Evolutionary conservation across 2,113 vertebrate species (phyloP).

Genomic region (Odontesthes bonariensis): DNA sequence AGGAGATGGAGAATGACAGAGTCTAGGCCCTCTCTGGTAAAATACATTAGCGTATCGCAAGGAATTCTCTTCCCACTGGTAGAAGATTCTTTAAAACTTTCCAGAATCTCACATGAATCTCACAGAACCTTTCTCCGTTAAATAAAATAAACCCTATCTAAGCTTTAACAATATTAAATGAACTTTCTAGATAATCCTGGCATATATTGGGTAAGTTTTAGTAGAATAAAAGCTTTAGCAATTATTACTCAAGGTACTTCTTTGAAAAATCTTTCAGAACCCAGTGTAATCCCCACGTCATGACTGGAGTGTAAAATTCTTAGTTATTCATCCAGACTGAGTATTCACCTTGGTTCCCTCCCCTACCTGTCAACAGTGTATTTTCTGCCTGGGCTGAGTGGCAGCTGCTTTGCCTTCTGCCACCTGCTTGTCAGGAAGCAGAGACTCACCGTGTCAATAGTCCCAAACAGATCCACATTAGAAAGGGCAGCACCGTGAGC

Average conservation of each 20-base stretch:
- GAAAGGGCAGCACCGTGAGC: conserved; percentile 61
- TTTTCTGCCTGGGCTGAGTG: conserved; percentile 43
- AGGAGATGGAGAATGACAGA: background rate
- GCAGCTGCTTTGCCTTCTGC: conserved; percentile 65
- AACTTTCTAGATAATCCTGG: background rate
- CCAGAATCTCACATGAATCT: background rate
- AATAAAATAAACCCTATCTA: background rate
- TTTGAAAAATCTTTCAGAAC: background rate
- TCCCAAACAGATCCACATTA: conserved; percentile 68
- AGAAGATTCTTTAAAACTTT: too few relatives aligned
- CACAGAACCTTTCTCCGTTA: background rate
- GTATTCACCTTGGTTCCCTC: conserved; percentile 55
- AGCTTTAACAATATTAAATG: conserved; percentile 21
- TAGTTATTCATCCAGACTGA: conserved; percentile 50
- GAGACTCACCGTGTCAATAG: conserved; percentile 63
- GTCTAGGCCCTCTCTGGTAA: background rate
- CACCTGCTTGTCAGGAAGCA: conserved; percentile 61
- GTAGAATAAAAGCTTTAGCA: background rate
- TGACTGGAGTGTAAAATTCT: conserved; percentile 15
- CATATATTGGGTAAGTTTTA: background rate
- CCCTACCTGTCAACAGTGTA: conserved; percentile 47
- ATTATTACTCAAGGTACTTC: background rate
- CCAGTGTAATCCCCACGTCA: background rate
- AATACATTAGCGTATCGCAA: background rate
- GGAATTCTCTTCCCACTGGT: background rate